Evolutionary conservation across 2,113 vertebrate genomes (phyloP).

Genomic region (Anarrhichthys ocellatus): DNA sequence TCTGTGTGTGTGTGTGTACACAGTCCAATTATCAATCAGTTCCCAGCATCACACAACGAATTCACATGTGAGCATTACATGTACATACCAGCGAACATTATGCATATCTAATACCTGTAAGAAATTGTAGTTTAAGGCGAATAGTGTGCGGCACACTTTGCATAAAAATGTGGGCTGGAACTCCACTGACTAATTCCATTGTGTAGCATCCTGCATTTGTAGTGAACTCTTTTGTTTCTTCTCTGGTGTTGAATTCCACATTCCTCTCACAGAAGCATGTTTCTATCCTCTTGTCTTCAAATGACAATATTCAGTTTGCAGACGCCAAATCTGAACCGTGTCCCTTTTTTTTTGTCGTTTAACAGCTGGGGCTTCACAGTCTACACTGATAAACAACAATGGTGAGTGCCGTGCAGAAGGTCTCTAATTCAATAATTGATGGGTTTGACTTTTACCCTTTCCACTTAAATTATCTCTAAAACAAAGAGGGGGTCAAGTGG

Average conservation of each 20-base stretch:
- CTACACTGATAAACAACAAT: constrained; percentile 93
- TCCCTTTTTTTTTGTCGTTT: constrained; percentile 31
- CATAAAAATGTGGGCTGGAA: constrained; percentile 57
- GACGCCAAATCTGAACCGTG: constrained; percentile 1
- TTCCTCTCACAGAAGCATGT: neutral
- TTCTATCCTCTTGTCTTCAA: neutral
- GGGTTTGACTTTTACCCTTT: constrained; percentile 12
- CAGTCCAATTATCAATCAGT: too few species aligned
- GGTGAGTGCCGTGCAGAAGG: constrained; percentile 92
- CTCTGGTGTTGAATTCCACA: neutral
- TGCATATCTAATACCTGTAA: neutral
- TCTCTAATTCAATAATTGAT: constrained; percentile 22
- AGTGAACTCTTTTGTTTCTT: neutral
- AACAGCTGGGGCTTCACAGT: constrained; percentile 94
- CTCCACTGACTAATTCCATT: constrained; percentile 40
- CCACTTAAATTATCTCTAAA: too few species aligned
- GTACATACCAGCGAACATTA: too few species aligned
- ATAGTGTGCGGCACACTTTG: constrained; percentile 35
- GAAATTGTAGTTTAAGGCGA: constrained; percentile 9
- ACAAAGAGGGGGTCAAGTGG: constrained; percentile 22
- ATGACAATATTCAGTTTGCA: too few species aligned
- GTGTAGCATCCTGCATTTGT: constrained; percentile 38
- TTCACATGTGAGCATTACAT: neutral
- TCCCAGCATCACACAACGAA: neutral
- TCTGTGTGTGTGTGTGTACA: neutral